Evolutionary conservation across 2,797 vertebrate species (phyloP).

Genomic region (Lagodon rhomboides): DNA sequence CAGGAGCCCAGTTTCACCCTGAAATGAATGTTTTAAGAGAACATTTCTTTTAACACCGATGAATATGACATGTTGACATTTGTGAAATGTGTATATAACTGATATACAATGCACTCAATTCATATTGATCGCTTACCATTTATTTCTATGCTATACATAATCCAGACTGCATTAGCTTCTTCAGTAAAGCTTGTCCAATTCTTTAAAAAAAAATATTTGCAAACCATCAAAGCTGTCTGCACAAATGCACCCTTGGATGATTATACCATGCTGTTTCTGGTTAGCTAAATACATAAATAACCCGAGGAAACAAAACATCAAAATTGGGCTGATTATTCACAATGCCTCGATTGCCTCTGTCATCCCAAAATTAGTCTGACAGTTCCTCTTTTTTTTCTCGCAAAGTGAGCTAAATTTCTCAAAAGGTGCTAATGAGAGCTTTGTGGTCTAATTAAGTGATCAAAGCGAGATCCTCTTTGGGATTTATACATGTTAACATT

Average conservation of each 20-base stretch:
- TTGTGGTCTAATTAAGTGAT: conserved; percentile 29
- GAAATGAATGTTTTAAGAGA: background rate
- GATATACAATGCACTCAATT: background rate
- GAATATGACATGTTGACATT: too few species aligned
- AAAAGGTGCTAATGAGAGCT: conserved; percentile 13
- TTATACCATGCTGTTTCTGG: conserved; percentile 9
- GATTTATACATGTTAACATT: conserved; percentile 4
- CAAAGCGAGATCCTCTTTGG: conserved; percentile 11
- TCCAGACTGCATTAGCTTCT: background rate
- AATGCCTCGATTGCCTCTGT: conserved; percentile 16
- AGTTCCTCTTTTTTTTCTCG: background rate
- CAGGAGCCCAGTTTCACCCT: background rate
- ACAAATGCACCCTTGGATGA: conserved; percentile 20
- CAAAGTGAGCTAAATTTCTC: background rate
- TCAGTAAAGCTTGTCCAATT: background rate
- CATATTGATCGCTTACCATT: too few species aligned
- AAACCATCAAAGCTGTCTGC: conserved; percentile 11
- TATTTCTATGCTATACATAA: background rate
- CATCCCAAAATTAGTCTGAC: background rate
- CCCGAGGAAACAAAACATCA: background rate
- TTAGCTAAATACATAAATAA: background rate
- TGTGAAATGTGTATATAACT: background rate
- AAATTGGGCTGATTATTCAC: conserved; percentile 15
- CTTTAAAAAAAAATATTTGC: conserved; percentile 2
- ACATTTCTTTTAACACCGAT: background rate